A percentile compares a stretch with the other conserved stretches of the same genome.
Conservation (phyloP, 2,113 vertebrate genomes). For the Burhinus bistriatus region DNA sequence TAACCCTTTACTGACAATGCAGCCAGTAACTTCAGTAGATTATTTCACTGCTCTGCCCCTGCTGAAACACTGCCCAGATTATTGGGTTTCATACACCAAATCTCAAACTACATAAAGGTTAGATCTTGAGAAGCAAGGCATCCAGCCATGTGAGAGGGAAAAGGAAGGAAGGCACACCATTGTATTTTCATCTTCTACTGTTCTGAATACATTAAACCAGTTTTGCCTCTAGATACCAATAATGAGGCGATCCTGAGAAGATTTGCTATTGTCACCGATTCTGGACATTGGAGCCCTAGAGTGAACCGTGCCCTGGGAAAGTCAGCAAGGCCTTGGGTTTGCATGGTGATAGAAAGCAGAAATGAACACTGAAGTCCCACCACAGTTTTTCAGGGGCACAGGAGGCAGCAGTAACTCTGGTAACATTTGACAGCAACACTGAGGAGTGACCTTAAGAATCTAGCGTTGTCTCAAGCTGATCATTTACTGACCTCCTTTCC, state of each 20-base stretch:
- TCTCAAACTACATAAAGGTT: background rate
- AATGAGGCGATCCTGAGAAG: background rate
- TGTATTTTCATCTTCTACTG: background rate
- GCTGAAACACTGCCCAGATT: background rate
- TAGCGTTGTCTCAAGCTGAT: background rate
- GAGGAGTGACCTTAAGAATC: background rate
- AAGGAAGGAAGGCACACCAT: background rate
- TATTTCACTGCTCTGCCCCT: background rate
- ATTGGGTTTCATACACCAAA: background rate
- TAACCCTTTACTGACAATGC: background rate
- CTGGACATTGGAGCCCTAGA: accelerated
- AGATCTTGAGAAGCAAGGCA: background rate
- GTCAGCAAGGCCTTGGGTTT: background rate
- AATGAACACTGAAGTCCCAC: background rate
- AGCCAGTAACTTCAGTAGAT: background rate
- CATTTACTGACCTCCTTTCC: slow-evolving; percentile 33
- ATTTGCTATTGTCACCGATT: background rate
- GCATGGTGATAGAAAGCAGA: background rate
- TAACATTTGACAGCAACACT: background rate
- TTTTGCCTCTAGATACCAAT: background rate
- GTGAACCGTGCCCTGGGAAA: background rate
- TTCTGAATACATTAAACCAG: background rate
- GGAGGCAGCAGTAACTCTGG: background rate
- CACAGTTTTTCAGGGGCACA: background rate
- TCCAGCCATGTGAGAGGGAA: background rate